A percentile compares a stretch with the other conserved stretches of the same genome.
Conservation (phyloP, 2,113 vertebrate species). For the Myiagra hebetior region DNA sequence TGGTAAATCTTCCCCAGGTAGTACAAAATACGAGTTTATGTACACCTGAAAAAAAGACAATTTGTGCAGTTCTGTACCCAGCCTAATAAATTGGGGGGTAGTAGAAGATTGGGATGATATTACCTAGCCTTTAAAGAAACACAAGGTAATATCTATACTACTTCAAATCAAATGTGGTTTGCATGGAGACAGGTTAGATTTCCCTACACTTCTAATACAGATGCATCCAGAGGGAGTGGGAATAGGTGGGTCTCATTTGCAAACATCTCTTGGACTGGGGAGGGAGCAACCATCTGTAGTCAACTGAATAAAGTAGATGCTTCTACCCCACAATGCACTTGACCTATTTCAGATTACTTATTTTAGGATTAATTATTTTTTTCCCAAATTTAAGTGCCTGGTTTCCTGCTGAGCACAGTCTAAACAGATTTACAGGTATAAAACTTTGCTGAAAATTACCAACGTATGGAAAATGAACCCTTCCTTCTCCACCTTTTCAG, state of each 20-base stretch:
- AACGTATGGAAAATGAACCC: neutral
- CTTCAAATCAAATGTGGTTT: neutral
- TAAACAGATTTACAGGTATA: neutral
- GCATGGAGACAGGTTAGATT: neutral
- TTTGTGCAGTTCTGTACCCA: neutral
- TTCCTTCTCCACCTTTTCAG: neutral
- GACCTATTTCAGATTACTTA: neutral
- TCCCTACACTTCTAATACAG: neutral
- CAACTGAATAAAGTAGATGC: neutral
- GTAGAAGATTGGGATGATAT: fast-evolving
- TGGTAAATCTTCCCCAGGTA: neutral
- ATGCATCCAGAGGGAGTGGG: neutral
- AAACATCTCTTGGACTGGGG: neutral
- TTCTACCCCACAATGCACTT: neutral
- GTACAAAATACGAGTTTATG: neutral
- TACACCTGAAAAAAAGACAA: neutral
- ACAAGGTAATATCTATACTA: neutral
- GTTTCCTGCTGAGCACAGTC: neutral
- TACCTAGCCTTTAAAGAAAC: neutral
- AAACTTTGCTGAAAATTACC: neutral
- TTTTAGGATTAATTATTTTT: neutral
- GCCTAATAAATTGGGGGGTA: neutral
- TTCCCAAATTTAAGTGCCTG: neutral
- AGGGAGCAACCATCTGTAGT: neutral
- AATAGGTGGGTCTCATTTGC: neutral